Conservation (phyloP, 2,113 vertebrate genomes). For the Cariama cristata region DNA sequence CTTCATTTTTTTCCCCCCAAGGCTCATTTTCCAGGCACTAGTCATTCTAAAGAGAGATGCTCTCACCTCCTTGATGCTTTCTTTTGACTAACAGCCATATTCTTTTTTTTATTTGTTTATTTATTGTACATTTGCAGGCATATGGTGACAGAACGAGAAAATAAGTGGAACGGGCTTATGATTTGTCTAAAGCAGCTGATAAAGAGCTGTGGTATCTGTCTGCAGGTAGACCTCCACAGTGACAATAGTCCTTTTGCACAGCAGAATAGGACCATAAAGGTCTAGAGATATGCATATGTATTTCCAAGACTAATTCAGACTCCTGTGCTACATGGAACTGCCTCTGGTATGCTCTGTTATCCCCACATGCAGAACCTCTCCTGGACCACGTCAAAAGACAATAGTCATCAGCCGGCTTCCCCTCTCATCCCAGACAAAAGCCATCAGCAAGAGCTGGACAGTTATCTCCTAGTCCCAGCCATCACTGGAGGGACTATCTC, state of each 20-base stretch:
- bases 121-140: constrained; percentile 29
- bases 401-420: not conserved
- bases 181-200: constrained; percentile 18
- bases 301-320: not conserved
- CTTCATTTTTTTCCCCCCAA: constrained; percentile 34
- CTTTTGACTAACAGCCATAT: constrained; percentile 48
- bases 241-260: not conserved
- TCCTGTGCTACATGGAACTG: not conserved
- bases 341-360: not conserved
- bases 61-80: constrained; percentile 20
- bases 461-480: not conserved
- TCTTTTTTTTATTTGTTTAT: constrained; percentile 33
- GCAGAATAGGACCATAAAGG: not conserved
- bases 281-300: not conserved
- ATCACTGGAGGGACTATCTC: not conserved
- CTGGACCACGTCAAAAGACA: not conserved
- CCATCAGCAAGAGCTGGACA: not conserved
- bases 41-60: not conserved
- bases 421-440: not conserved
- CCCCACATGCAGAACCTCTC: not conserved
- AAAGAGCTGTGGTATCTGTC: not conserved
- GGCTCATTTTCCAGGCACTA: constrained; percentile 46
- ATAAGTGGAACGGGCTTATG: not conserved
- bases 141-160: constrained; percentile 24
- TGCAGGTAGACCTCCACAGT: not conserved